Percentiles rank a stretch among this genome's conserved stretches.
phyloP scores from a whole-genome alignment of 1,140 invertebrate species.

The Hyphantria cunea region DNA sequence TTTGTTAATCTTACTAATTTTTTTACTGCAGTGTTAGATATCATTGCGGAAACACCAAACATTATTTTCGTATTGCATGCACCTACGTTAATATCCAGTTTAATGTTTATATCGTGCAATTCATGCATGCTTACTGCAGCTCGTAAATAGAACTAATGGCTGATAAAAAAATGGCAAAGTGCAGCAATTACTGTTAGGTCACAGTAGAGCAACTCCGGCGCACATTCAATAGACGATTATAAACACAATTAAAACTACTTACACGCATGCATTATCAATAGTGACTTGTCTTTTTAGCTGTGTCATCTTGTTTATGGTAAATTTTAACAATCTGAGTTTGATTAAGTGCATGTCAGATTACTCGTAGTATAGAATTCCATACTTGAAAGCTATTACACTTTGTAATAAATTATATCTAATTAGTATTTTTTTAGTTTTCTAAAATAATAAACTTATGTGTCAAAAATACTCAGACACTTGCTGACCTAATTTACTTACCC shows the following conservation, averaged over 20 bases:
- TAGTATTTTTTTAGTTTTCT: too few relatives aligned
- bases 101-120: conserved; percentile 35
- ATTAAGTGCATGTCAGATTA: too few relatives aligned
- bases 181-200: conserved; percentile 54
- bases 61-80: conserved; percentile 13
- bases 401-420: too few relatives aligned
- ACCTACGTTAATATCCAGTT: conserved; percentile 28
- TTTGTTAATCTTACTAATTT: not conserved
- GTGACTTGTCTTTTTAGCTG: not conserved
- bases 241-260: conserved; percentile 28
- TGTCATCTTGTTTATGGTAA: not conserved
- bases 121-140: conserved; percentile 43
- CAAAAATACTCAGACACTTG: too few relatives aligned
- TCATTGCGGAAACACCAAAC: conserved; percentile 20
- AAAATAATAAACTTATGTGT: too few relatives aligned
- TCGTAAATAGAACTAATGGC: conserved; percentile 56
- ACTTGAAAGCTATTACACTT: too few relatives aligned
- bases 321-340: too few relatives aligned
- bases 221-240: conserved; percentile 24
- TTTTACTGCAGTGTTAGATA: conserved; percentile 8
- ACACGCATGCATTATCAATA: conserved; percentile 6
- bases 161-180: conserved; percentile 50
- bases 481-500: too few relatives aligned
- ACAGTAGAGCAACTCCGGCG: conserved; percentile 47
- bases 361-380: too few relatives aligned